Percentiles rank a stretch among this genome's conserved stretches.
These are phyloP conservation scores for Pangasius sanitwongsei DNA, from an alignment of 2,797 vertebrate species.

Conservation along the genomic window DNA sequence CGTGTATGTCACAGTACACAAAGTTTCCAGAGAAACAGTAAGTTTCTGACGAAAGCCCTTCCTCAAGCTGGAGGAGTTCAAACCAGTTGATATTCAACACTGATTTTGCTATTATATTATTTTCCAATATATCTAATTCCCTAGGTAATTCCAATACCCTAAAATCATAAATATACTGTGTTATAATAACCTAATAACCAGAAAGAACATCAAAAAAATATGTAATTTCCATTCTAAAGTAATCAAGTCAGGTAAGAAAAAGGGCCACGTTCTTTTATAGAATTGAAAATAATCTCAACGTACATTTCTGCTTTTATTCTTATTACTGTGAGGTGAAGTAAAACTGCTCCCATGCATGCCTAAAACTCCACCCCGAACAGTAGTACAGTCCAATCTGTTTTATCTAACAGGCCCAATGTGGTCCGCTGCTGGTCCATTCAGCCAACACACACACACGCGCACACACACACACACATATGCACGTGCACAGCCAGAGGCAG, in stretches of 20 bases:
- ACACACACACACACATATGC: neutral
- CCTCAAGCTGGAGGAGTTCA: neutral
- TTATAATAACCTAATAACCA: neutral
- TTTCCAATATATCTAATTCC: neutral
- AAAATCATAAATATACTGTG: neutral
- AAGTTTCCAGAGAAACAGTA: neutral
- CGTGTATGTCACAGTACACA: neutral
- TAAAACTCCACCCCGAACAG: slow-evolving; percentile 23
- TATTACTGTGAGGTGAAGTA: neutral
- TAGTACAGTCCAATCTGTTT: slow-evolving; percentile 24
- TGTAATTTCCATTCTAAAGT: neutral
- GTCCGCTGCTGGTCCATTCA: slow-evolving; percentile 35
- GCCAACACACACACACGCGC: slow-evolving; percentile 15
- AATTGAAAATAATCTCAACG: neutral
- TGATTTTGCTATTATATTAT: neutral
- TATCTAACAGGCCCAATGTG: slow-evolving; percentile 17
- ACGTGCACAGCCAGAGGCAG: slow-evolving; percentile 50
- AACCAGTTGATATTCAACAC: neutral
- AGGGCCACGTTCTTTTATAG: neutral
- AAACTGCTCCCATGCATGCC: neutral
- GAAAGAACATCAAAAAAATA: neutral
- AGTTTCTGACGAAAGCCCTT: neutral
- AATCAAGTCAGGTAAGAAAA: neutral
- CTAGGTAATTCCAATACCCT: neutral
- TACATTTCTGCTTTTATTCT: slow-evolving; percentile 4